These are phyloP conservation scores for Equus przewalskii DNA, from an alignment of 2,113 vertebrate species.

Conservation along the genomic window DNA sequence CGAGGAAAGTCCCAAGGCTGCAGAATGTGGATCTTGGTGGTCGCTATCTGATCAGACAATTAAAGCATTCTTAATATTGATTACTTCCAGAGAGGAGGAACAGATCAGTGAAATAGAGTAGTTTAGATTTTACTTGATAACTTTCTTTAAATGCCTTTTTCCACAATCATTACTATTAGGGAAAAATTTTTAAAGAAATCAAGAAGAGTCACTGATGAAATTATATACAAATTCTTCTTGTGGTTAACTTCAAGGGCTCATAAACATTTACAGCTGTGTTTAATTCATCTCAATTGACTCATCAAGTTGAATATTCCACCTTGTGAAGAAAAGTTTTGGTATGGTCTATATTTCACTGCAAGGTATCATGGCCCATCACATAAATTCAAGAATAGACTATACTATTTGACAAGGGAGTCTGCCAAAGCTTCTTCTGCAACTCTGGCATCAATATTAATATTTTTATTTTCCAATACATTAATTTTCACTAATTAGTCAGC, in stretches of 20 bases:
- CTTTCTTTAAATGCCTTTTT: background rate
- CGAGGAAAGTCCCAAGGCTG: too few relatives aligned
- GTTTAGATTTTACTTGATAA: background rate
- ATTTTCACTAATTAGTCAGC: slow-evolving; percentile 22
- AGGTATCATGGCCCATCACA: background rate
- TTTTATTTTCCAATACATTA: background rate
- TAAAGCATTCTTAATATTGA: background rate
- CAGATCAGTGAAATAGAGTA: background rate
- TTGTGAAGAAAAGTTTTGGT: background rate
- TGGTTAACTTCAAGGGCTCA: background rate
- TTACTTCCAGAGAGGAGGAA: background rate
- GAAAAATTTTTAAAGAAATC: background rate
- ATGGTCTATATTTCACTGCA: background rate
- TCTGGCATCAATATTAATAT: background rate
- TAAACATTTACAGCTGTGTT: background rate
- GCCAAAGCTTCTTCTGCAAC: background rate
- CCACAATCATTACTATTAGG: background rate
- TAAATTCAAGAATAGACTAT: background rate
- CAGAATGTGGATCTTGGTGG: too few relatives aligned
- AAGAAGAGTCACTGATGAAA: background rate
- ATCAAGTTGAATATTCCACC: background rate
- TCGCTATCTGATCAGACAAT: background rate
- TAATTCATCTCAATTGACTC: background rate
- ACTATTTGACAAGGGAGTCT: background rate
- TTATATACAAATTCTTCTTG: background rate